Base-by-base conservation (phyloP, 2,888 invertebrate genomes). In the Rhingia rostrata region DNA sequence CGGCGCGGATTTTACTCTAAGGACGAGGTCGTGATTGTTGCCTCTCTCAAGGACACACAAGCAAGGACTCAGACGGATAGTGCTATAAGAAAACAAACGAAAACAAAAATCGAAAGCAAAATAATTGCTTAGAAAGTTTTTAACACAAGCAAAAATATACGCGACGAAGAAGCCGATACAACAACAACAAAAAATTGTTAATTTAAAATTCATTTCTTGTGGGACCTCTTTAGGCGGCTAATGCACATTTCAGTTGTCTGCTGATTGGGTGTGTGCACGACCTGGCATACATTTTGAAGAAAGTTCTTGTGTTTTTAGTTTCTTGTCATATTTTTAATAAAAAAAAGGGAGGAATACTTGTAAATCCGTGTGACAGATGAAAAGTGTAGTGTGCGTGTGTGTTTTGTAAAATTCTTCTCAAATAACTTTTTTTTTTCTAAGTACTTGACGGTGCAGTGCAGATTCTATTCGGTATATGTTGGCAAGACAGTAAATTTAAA, bases 261-360 rank as follows among this genome's bases (percentile, higher is more conserved):
- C 32, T 69, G 39, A n/a, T 54, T 72, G 33, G 63, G 63, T 54
- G 64, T 67, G 67, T 60, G 64, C 63, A 49, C 45, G 30, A 58
- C 51, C 43, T 79, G 79, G 79, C 79, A 74, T 41, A 84, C 79
- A 84, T 79, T 73, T 73, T 66, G 49, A 80, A 80, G 84, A 84
- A 84, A 84, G 80, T 84, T 80, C 69, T 45, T 69, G 58, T 35
- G 41, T 54, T 64, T 56, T 22, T 22, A 22, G 22, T 22, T 61
- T 10, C 14, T 35, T 43, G 43, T 58, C 7, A 22, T 22, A 1
- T 14, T 70, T 54, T 69, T 78, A 54, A 69, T 56, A 41, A 43
- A 66, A 60, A 53, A 70, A 64, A 37, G 58, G 51, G n/a, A 45
- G 9, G 10, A 41, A 41, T 67, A 58, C 61, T 61, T 60, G 66